phyloP scores from a whole-genome alignment of 2,797 vertebrate species.

The Poeciliopsis presidionis region DNA sequence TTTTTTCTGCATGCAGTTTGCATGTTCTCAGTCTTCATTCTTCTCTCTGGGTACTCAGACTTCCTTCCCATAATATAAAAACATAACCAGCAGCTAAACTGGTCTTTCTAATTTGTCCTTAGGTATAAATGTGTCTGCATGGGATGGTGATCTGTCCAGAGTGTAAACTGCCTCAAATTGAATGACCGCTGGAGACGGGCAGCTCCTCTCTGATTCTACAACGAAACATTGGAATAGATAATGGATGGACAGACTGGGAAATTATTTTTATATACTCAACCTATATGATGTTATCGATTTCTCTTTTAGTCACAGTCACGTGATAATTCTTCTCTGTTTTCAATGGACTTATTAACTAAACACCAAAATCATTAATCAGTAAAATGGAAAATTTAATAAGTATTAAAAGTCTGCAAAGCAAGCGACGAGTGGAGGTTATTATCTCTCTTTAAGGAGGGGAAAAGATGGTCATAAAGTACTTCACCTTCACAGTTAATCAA shows the following conservation, averaged over 20 bases:
- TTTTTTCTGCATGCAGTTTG: too few species aligned
- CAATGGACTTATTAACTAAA: conserved; percentile 53
- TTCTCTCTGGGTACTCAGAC: too few species aligned
- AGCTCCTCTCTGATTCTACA: background rate
- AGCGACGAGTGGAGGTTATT: conserved; percentile 32
- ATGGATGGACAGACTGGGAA: background rate
- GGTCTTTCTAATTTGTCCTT: too few species aligned
- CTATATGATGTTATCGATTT: conserved; percentile 48
- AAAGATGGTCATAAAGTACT: conserved; percentile 11
- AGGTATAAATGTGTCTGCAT: background rate
- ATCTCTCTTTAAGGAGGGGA: conserved; percentile 14
- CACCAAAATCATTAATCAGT: conserved; percentile 46
- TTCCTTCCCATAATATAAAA: too few species aligned
- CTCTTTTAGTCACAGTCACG: conserved; percentile 19
- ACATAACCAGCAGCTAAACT: too few species aligned
- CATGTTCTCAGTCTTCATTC: too few species aligned
- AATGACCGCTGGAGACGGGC: background rate
- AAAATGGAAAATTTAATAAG: conserved; percentile 58
- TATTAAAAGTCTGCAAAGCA: conserved; percentile 36
- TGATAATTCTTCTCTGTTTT: background rate
- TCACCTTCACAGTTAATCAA: conserved; percentile 15
- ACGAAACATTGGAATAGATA: background rate
- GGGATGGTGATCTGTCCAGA: background rate
- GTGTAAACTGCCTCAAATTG: background rate
- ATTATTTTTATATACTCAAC: background rate